These are phyloP conservation scores for Amphimallon solstitiale DNA, from an alignment of 2,888 invertebrate species.

Conservation along the genomic window DNA sequence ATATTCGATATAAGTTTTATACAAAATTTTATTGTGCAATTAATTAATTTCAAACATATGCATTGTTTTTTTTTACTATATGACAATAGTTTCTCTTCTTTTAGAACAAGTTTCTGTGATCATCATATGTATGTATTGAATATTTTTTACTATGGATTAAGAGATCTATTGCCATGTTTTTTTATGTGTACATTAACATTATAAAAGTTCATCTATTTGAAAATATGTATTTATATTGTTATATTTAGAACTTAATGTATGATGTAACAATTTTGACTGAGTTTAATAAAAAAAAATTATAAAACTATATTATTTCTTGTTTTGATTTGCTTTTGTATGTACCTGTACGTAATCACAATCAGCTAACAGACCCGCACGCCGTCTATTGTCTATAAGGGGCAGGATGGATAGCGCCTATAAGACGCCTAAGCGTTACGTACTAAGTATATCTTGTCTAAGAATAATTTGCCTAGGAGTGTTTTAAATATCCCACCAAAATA, in stretches of 20 bases:
- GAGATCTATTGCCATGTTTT: conserved; percentile 28
- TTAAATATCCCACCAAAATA: no score
- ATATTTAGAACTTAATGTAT: conserved; percentile 20
- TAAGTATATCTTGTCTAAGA: no score
- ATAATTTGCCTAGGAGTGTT: no score
- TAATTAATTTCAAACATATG: background rate
- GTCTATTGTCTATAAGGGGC: no score
- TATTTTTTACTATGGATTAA: conserved; percentile 25
- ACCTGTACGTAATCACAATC: no score
- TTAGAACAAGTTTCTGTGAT: conserved; percentile 32
- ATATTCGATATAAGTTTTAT: background rate
- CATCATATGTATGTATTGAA: conserved; percentile 12
- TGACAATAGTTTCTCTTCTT: conserved; percentile 1
- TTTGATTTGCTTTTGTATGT: background rate
- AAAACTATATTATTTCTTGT: background rate
- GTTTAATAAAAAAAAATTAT: conserved; percentile 41
- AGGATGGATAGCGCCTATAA: no score
- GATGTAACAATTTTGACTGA: conserved; percentile 38
- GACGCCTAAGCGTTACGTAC: no score
- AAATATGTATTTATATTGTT: conserved; percentile 15
- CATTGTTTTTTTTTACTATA: background rate
- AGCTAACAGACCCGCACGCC: no score
- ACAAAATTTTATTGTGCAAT: background rate
- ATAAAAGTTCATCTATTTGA: conserved; percentile 6
- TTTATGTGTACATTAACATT: conserved; percentile 18